These are phyloP conservation scores for Octodonta nipae DNA, from an alignment of 2,888 invertebrate species.

Conservation along the genomic window DNA sequence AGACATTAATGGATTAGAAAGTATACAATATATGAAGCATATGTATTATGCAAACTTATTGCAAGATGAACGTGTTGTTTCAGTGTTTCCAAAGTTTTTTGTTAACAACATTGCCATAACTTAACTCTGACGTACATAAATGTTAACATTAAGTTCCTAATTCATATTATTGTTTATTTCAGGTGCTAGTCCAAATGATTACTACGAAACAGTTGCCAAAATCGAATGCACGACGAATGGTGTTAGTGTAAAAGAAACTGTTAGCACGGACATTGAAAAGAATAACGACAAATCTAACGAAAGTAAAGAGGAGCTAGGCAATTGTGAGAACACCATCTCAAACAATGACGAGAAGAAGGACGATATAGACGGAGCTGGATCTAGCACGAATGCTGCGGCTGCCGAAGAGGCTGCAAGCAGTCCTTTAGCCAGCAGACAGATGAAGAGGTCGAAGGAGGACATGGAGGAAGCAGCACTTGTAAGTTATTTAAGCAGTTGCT, in stretches of 20 bases:
- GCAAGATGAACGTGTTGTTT: too few species aligned
- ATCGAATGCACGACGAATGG: constrained; percentile 16
- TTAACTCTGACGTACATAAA: too few species aligned
- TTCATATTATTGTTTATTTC: too few species aligned
- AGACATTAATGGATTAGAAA: too few species aligned
- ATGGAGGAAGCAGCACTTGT: constrained; percentile 17
- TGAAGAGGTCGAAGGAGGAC: constrained; percentile 12
- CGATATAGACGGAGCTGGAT: constrained; percentile 3
- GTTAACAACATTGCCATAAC: too few species aligned
- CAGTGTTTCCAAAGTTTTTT: too few species aligned
- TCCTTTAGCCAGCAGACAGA: neutral
- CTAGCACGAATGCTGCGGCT: too few species aligned
- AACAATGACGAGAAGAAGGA: constrained; percentile 2
- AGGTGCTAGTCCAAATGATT: constrained; percentile 63
- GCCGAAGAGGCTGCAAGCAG: constrained; percentile 5
- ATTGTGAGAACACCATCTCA: constrained; percentile 1
- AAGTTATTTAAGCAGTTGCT: too few species aligned
- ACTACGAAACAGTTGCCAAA: constrained; percentile 30
- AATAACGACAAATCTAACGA: constrained; percentile 7
- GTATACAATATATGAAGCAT: too few species aligned
- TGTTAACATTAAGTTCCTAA: too few species aligned
- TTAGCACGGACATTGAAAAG: constrained; percentile 6
- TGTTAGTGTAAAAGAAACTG: constrained; percentile 8
- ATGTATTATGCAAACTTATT: too few species aligned
- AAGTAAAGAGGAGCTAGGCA: constrained; percentile 2